Conservation (phyloP, 2,113 vertebrate species). For the Glaucidium brasilianum region DNA sequence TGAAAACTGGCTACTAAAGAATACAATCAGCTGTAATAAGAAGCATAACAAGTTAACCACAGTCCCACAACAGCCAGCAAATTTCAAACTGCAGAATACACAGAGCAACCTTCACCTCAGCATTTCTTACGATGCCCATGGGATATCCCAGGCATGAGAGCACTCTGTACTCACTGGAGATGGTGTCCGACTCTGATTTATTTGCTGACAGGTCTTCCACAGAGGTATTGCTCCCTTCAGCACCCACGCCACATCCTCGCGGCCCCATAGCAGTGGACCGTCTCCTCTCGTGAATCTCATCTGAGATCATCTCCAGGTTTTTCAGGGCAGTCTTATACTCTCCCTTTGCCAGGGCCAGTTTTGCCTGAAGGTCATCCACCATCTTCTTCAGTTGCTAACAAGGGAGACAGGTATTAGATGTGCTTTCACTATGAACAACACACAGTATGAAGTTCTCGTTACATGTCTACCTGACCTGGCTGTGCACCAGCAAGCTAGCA, state of each 20-base stretch:
- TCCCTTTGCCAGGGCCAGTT: conserved; percentile 86
- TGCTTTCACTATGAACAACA: rapidly evolving
- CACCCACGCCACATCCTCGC: conserved; percentile 88
- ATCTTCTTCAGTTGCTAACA: conserved; percentile 92
- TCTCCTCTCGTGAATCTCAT: conserved; percentile 93
- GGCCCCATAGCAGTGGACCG: conserved; percentile 86
- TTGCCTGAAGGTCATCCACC: conserved; percentile 92
- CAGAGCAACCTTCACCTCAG: neutral
- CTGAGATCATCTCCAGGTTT: conserved; percentile 95
- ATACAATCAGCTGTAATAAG: neutral
- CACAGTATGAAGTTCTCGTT: rapidly evolving
- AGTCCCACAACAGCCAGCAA: neutral
- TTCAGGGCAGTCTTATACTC: conserved; percentile 92
- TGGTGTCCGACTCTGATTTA: conserved; percentile 82
- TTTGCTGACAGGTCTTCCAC: conserved; percentile 77
- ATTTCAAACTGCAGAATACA: neutral
- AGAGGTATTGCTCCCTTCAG: conserved; percentile 79
- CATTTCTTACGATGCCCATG: rapidly evolving
- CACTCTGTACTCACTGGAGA: conserved; percentile 84
- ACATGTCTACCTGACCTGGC: rapidly evolving
- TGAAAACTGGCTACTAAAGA: neutral
- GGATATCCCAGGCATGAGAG: neutral
- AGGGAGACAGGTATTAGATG: neutral
- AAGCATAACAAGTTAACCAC: neutral
- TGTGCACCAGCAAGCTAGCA: neutral